Base-by-base conservation (phyloP, 2,797 vertebrate species). In the Channa striata region DNA sequence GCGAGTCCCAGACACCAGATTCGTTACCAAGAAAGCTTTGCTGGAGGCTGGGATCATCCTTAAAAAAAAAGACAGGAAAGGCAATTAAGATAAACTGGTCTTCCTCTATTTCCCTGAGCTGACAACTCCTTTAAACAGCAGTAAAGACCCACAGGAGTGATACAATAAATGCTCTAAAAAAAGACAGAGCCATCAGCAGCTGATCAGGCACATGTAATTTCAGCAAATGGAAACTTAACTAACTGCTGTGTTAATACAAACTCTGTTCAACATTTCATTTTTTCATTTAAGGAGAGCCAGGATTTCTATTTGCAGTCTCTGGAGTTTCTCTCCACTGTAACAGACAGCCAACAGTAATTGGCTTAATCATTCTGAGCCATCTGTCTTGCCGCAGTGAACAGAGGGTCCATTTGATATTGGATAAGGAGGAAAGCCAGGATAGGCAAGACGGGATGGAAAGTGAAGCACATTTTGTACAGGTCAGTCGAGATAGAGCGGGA, bases 11-110 rank as follows among this genome's bases (percentile, higher is more conserved):
- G 97, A 96, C 64, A 98, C 96, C 84, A 98, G 90, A 81, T 97
- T 98, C 63, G 95, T 97, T 88, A 98, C 93, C 73, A 96, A 88
- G 87, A 98, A 98, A 47, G 95, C 94, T 87, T 96, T 97, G 91
- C 95, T 97, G 76, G 96, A 94, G 58, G 97, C 93, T 8, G 97
- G 96, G 74, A 98, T 97, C 97, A 98, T 98, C 94, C 97, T 98
- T 53, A 25, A 57, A 8, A 30, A 30, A 30, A 59, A 48, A 77
- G 58, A 85, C 11, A 84, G 30, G 25, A 67, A 30, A 73, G 44
- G 67, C 46, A 71, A 49, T 54, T 47, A 52, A 54, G 5, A 46
- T 5, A 36, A 42, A 4, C n/a, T 44, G 44, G 47, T 0, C 33
- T 19, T 8, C 13, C 10, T 40, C 43, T 37, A 47, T n/a, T 14